These are phyloP conservation scores for Drosophila eugracilis DNA, from an alignment of 1,140 invertebrate genomes.

Conservation along the genomic window DNA sequence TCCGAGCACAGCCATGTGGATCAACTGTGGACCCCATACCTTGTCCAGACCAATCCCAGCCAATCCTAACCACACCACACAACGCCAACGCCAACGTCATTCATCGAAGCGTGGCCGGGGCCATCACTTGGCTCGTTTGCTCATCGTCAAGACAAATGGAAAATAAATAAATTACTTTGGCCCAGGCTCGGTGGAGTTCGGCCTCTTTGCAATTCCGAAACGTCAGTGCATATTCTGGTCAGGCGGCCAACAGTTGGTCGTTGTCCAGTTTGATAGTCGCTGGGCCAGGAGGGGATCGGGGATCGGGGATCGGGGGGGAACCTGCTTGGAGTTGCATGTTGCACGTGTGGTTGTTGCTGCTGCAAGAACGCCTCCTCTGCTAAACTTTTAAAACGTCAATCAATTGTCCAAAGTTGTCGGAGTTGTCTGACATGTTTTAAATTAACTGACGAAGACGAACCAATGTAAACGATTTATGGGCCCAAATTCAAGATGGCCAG, in stretches of 20 bases:
- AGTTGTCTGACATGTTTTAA: conserved; percentile 83
- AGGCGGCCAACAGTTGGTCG: conserved; percentile 62
- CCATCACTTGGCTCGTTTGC: conserved; percentile 82
- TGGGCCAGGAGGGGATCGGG: not conserved
- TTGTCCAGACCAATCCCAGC: not conserved
- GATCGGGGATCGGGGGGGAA: conserved; percentile 6
- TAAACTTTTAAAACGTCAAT: conserved; percentile 83
- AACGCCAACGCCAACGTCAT: conserved; percentile 61
- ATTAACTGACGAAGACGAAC: conserved; percentile 83
- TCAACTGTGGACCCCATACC: conserved; percentile 12
- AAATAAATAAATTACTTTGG: conserved; percentile 83
- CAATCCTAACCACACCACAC: conserved; percentile 7
- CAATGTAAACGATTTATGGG: conserved; percentile 79
- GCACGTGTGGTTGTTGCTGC: conserved; percentile 51
- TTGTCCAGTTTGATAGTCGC: conserved; percentile 67
- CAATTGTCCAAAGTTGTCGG: conserved; percentile 83
- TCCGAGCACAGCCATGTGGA: conserved; percentile 21
- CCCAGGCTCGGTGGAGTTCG: conserved; percentile 46
- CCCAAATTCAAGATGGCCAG: conserved; percentile 68
- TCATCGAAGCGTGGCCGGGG: conserved; percentile 71
- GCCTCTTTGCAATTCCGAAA: conserved; percentile 78
- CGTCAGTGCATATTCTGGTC: conserved; percentile 70
- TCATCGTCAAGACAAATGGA: conserved; percentile 83
- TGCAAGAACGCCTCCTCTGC: conserved; percentile 60
- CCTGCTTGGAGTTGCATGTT: conserved; percentile 43